Base-by-base conservation (phyloP, 2,888 invertebrate genomes). In the Drosophila neotestacea region DNA sequence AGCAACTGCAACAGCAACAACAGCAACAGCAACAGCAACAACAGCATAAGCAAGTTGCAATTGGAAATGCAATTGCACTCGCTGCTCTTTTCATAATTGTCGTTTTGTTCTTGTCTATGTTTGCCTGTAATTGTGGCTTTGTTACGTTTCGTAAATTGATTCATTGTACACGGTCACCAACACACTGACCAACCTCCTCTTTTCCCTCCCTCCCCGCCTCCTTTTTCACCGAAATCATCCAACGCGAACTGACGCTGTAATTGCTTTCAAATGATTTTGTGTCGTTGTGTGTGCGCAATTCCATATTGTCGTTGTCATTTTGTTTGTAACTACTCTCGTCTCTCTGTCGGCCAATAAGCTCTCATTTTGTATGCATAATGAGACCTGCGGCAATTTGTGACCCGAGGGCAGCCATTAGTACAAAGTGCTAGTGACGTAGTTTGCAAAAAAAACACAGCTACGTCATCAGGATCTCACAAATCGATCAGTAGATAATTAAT, bases 61-160 rank as follows among this genome's bases (percentile, higher is more conserved):
- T 79, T 75, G 85, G 64, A 79, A 82, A 76, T 85, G 83, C 80
- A 88, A 79, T 81, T 85, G 86, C 88, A 79, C 86, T 86, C 81
- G 86, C 70, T 85, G 88, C 81, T 84, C 79, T 84, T 81, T 88
- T 84, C 85, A 84, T 85, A 85, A 85, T 85, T 86, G 88, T 84
- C 85, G 78, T 88, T 86, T 86, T 84, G 85, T 81, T 85, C 81
- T 85, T 81, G 78, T 72, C 61, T 72, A 54, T 70, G 75, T 66
- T 39, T 65, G 74, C 77, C 72, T 81, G 88, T 85, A 88, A 85
- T 88, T 85, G 85, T 74, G 80, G 81, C 87, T 88, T 85, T 84
- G 84, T 85, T 88, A 81, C 88, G 88, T 88, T 81, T 86, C 80
- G 86, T 88, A 88, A 85, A 85, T 85, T 85, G 88, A 85, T 88